Conservation (phyloP, 2,888 invertebrate genomes). For the Clitarchus hookeri region DNA sequence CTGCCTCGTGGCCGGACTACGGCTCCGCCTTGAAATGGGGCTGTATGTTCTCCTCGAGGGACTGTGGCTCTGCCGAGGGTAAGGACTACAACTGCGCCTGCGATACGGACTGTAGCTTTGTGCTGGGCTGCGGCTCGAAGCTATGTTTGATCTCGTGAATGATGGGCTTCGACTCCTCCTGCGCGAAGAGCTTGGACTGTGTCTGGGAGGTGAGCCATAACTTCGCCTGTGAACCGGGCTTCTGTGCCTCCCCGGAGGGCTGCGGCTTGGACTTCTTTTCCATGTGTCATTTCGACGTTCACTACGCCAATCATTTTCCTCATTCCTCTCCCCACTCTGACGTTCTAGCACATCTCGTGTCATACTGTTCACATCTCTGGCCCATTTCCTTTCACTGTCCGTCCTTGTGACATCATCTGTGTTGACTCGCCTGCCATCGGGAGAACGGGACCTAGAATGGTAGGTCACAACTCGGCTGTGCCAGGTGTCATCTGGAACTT, state of each 20-base stretch:
- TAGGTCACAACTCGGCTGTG: conserved; percentile 27
- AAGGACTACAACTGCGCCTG: conserved; percentile 20
- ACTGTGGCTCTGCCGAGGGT: neutral
- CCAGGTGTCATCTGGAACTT: conserved; percentile 17
- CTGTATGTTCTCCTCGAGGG: conserved; percentile 2
- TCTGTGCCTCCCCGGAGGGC: conserved; percentile 25
- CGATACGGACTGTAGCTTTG: neutral
- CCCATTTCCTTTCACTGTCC: conserved; percentile 24
- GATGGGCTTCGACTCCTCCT: conserved; percentile 16
- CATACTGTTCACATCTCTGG: conserved; percentile 20
- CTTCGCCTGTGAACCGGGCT: conserved; percentile 26
- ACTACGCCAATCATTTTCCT: conserved; percentile 28
- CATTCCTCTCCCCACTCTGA: conserved; percentile 24
- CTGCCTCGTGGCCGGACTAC: neutral
- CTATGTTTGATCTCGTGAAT: neutral
- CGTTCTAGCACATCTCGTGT: conserved; percentile 22
- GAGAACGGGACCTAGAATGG: conserved; percentile 5
- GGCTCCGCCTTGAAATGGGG: neutral
- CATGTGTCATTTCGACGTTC: conserved; percentile 22
- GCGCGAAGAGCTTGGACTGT: neutral
- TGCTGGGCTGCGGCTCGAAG: neutral
- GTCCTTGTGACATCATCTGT: conserved; percentile 5
- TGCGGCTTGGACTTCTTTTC: conserved; percentile 26
- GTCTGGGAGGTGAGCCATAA: neutral
- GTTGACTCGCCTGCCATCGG: neutral